phyloP scores from a whole-genome alignment of 2,797 vertebrate species.

The Anabacerthia variegaticeps region DNA sequence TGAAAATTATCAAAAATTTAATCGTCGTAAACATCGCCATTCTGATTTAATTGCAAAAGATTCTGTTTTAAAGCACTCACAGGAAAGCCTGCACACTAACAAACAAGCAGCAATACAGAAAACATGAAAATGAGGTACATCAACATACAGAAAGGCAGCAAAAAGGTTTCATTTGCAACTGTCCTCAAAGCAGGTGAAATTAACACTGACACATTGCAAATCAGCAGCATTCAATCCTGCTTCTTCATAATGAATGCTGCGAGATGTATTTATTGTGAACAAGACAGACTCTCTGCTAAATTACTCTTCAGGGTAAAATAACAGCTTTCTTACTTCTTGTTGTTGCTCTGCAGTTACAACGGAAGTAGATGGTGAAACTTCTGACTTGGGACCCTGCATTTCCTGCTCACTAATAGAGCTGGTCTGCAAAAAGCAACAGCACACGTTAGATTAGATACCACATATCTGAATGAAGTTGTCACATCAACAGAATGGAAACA shows the following conservation, averaged over 20 bases:
- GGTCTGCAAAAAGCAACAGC: constrained; percentile 76
- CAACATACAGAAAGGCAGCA: background rate
- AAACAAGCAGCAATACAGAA: background rate
- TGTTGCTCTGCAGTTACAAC: constrained; percentile 74
- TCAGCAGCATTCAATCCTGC: background rate
- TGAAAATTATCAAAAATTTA: background rate
- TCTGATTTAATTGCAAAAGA: constrained; percentile 3
- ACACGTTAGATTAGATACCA: background rate
- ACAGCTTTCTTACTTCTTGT: constrained; percentile 84
- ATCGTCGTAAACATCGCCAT: background rate
- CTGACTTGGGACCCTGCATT: constrained; percentile 74
- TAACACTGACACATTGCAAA: constrained; percentile 16
- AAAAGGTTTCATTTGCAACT: constrained; percentile 22
- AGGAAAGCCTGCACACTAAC: constrained; percentile 70
- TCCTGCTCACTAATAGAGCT: constrained; percentile 86
- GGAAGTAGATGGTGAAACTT: constrained; percentile 79
- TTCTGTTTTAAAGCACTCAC: constrained; percentile 23
- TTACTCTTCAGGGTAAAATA: background rate
- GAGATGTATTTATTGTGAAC: background rate
- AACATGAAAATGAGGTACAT: constrained; percentile 27
- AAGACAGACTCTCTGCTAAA: background rate
- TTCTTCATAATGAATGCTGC: background rate
- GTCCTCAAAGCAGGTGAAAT: constrained; percentile 1
- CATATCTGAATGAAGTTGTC: background rate
- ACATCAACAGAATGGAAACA: background rate